Conservation (phyloP, 1,140 invertebrate species). For the Kradibia gibbosae region DNA sequence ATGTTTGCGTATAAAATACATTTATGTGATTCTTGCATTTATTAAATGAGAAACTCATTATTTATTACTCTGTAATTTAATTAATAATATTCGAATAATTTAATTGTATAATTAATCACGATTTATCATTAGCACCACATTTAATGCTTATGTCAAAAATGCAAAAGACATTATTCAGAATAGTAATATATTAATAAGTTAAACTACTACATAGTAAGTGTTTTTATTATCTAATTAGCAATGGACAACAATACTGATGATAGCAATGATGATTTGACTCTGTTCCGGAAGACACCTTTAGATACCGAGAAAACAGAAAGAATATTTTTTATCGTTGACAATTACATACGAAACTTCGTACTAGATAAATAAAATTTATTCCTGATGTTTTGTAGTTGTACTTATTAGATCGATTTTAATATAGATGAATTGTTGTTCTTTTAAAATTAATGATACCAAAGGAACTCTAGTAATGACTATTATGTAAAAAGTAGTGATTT, state of each 20-base stretch:
- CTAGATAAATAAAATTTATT: neutral
- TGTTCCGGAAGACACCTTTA: neutral
- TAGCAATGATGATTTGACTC: neutral
- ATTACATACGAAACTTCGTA: slow-evolving; percentile 37
- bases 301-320: slow-evolving; percentile 40
- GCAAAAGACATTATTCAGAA: no score
- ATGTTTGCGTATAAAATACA: no score
- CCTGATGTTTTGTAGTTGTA: neutral
- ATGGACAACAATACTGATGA: neutral
- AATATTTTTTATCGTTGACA: slow-evolving; percentile 29
- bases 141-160: no score
- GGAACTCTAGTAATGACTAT: slow-evolving; percentile 34
- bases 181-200: no score
- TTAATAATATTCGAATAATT: no score
- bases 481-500: slow-evolving; percentile 16
- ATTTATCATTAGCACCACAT: no score
- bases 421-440: slow-evolving; percentile 4
- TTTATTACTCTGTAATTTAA: no score
- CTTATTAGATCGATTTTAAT: neutral
- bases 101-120: no score
- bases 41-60: no score
- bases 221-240: slow-evolving; percentile 19
- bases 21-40: no score
- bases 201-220: neutral
- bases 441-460: slow-evolving; percentile 34